phyloP scores from a whole-genome alignment of 2,797 vertebrate species.

The Clarias platycephalus region DNA sequence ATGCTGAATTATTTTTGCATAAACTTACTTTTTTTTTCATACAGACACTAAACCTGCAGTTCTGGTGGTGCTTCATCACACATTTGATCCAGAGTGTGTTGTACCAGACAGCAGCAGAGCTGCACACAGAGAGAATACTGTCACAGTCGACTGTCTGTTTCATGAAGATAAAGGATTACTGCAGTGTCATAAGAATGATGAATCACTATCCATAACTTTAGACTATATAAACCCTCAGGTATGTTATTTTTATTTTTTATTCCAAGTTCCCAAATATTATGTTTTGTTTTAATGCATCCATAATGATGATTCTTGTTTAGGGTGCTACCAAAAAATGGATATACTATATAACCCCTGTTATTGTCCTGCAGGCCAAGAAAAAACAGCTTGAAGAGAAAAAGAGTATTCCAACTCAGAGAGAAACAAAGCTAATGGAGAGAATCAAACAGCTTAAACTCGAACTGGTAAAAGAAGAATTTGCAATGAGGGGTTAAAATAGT shows the following conservation, averaged over 20 bases:
- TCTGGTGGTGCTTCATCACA: conserved; percentile 43
- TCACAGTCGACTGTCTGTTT: conserved; percentile 33
- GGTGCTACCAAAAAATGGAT: background rate
- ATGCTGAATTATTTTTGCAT: background rate
- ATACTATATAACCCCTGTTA: background rate
- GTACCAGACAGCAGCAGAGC: conserved; percentile 14
- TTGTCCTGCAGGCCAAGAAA: too few species aligned
- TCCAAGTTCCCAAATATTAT: background rate
- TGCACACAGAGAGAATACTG: background rate
- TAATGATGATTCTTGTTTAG: background rate
- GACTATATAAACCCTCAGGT: background rate
- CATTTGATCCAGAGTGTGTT: conserved; percentile 13
- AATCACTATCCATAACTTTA: background rate
- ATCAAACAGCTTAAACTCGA: background rate
- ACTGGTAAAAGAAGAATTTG: background rate
- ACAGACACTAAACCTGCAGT: conserved; percentile 1
- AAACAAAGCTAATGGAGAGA: background rate
- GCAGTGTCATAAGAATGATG: background rate
- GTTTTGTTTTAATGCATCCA: background rate
- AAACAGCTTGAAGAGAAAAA: background rate
- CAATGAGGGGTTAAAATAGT: background rate
- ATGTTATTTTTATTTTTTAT: background rate
- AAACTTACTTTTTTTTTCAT: background rate
- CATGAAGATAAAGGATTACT: conserved; percentile 30
- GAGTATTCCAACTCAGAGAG: background rate